Evolutionary conservation across 1,140 invertebrate species (phyloP), one percentile per base, ranked within the genome.

Genomic region (Conus betulinus): DNA sequence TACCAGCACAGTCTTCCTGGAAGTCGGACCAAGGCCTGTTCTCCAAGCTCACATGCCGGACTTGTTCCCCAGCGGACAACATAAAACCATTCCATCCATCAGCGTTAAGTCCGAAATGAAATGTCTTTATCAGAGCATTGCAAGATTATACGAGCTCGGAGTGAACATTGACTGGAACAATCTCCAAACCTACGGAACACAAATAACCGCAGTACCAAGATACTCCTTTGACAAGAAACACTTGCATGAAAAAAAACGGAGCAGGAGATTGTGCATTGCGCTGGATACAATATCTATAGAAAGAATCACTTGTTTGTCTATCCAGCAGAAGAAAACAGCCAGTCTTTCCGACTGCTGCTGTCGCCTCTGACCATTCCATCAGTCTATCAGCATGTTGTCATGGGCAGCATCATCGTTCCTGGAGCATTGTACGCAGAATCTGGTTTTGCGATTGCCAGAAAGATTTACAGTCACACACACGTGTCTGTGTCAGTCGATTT

Each of bases 1-100:
- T 87, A 88, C 20, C 52, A 87, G 52, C 90, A 91, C 74, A 1
- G 87, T 92, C 63, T 93, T 91, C 86, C 53, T 93, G 60, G 93
- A 93, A 85, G 90, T 93, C 51, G 93, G 93, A 1, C 93, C 92
- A 5, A 90, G 87, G 76, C 90, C 93, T 27, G 91, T 92, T 7
- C 63, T 93, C 10, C 79, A 27, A 23, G 89, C 90, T 5, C 90
- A 92, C 84, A 78, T 91, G 8, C 57, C 27, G 39, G 89, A 91
- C 79, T 90, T 90, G 17, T 90, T 92, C 27, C 83, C 87, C 2
- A 67, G 74, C 11, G 84, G 84, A 15, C 76, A 91, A 17, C 87
- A 83, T 5, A 25, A 87, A 15, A 20, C 81, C 76, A 23, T 94
- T 4, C 87, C 89, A 2, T 92, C 93, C 17, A 91, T 93, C 91